Evolutionary conservation across 2,797 vertebrate species (phyloP).

Genomic region (Lacerta agilis): DNA sequence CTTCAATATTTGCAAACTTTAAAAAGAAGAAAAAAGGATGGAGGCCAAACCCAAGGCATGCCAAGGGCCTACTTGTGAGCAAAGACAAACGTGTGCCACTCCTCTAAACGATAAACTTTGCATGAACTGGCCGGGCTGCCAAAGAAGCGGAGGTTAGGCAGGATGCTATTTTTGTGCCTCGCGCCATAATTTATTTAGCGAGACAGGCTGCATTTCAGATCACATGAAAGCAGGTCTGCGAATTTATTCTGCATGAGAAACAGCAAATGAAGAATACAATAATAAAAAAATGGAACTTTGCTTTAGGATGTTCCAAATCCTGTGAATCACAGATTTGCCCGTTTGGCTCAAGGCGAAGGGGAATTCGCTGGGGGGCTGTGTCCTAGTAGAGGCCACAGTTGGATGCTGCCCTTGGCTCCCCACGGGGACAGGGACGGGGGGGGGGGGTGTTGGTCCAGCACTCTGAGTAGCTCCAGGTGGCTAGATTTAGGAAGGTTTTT

Average conservation of each 20-base stretch:
- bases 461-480: too few species aligned
- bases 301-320: not conserved
- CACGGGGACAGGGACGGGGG: too few species aligned
- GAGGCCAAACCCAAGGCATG: too few species aligned
- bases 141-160: not conserved
- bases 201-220: not conserved
- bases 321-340: not conserved
- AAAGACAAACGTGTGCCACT: not conserved
- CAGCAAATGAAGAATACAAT: not conserved
- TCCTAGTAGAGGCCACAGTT: too few species aligned
- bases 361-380: too few species aligned
- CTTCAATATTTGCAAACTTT: too few species aligned
- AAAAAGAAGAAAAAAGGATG: too few species aligned
- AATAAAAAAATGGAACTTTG: not conserved
- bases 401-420: too few species aligned
- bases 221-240: not conserved
- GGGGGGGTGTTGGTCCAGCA: too few species aligned
- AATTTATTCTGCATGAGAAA: not conserved
- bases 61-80: not conserved
- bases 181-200: not conserved
- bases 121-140: conserved; percentile 3
- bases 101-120: not conserved
- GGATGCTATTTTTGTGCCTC: conserved; percentile 2
- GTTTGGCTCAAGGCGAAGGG: too few species aligned
- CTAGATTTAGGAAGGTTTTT: too few species aligned